Evolutionary conservation across 2,888 invertebrate species (phyloP).

Genomic region (Netelia virgata): DNA sequence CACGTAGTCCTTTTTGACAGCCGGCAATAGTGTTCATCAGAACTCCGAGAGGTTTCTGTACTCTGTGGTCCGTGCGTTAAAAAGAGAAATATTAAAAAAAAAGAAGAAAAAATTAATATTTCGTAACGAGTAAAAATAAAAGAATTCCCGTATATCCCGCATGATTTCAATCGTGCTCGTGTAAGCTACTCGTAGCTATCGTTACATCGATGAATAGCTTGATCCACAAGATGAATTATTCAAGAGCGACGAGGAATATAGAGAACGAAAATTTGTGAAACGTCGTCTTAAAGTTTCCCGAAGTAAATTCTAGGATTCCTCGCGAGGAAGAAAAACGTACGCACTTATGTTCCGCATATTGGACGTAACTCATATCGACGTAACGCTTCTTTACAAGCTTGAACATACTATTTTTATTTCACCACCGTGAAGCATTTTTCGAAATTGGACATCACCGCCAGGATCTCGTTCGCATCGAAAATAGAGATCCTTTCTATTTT

Average conservation of each 20-base stretch:
- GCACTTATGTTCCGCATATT: too few relatives aligned
- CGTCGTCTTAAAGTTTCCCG: constrained; percentile 44
- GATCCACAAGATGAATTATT: constrained; percentile 52
- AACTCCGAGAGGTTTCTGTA: constrained; percentile 18
- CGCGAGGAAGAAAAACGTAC: constrained; percentile 27
- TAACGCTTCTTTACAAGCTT: too few relatives aligned
- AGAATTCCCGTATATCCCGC: not conserved
- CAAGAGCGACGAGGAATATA: constrained; percentile 27
- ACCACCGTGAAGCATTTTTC: not conserved
- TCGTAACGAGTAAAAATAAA: not conserved
- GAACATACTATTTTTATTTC: too few relatives aligned
- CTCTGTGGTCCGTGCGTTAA: not conserved
- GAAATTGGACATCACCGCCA: too few relatives aligned
- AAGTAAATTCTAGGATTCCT: constrained; percentile 35
- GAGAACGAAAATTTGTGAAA: constrained; percentile 29
- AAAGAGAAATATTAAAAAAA: too few relatives aligned
- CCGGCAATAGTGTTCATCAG: constrained; percentile 27
- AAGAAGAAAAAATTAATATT: not conserved
- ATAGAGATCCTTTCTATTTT: too few relatives aligned
- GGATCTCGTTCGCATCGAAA: too few relatives aligned
- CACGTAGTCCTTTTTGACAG: constrained; percentile 54
- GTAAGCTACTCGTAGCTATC: not conserved
- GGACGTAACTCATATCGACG: too few relatives aligned
- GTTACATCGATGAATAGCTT: constrained; percentile 36
- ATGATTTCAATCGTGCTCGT: not conserved